These are phyloP conservation scores for Aegypius monachus DNA, from an alignment of 2,113 vertebrate genomes.

Conservation along the genomic window DNA sequence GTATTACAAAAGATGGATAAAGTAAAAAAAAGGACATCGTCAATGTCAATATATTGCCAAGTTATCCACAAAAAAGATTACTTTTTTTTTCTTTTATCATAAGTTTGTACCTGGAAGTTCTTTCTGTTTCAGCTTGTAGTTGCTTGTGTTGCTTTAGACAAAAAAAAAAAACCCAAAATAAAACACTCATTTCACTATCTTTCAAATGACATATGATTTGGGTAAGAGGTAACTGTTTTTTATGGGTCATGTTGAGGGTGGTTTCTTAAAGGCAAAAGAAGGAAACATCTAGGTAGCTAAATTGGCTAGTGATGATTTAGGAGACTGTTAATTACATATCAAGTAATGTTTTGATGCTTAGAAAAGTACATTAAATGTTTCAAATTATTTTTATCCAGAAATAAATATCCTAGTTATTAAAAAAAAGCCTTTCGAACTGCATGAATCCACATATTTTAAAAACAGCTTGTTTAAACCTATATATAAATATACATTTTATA, in stretches of 20 bases:
- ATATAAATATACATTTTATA: background rate
- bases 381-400: background rate
- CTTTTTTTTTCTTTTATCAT: background rate
- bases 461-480: background rate
- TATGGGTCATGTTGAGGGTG: background rate
- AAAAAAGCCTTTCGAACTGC: background rate
- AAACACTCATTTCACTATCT: background rate
- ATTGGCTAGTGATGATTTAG: background rate
- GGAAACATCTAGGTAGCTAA: background rate
- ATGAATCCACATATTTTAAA: background rate
- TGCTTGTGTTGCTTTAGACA: background rate
- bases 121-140: background rate
- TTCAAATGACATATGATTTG: background rate
- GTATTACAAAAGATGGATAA: background rate
- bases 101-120: background rate
- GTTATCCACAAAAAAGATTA: background rate
- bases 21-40: background rate
- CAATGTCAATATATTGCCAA: background rate
- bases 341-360: background rate
- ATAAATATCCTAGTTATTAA: background rate
- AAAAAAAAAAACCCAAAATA: background rate
- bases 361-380: background rate
- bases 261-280: background rate
- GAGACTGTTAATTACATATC: background rate
- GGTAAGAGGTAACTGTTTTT: background rate